Base-by-base conservation (phyloP, 1,140 invertebrate species). In the Lepidurus couesii region DNA sequence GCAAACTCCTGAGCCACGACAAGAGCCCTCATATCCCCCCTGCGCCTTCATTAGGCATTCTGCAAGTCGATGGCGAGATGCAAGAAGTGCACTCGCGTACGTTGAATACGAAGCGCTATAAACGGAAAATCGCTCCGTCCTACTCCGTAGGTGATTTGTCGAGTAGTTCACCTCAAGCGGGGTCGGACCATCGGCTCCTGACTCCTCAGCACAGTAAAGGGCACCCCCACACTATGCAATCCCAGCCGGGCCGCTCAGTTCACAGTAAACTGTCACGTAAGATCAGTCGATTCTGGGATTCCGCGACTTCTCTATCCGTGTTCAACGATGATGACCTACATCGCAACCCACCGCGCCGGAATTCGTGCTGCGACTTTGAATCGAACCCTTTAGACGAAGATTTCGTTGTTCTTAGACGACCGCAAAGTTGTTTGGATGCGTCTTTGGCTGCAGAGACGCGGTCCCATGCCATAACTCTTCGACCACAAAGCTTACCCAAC, bases 41-140 rank as follows among this genome's bases (percentile, higher is more conserved):
- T 21, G 53, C 53, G 53, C 53, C 53, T 21, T 65, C 53, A 65
- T 65, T 65, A 65, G 53, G 53, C 8, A 65, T 65, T 65, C 53
- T 65, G 53, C 16, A 65, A 65, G 53, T 65, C 53, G n/a, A 65
- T 21, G 53, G 53, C 53, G 53, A 65, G 53, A 65, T 65, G 53
- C 53, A 65, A 65, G 53, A 65, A 65, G 21, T 65, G 21, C 53
- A 65, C 21, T 65, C 53, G 53, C 53, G 53, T 21, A 65, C 53
- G 16, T 65, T 65, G 53, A 65, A 65, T 65, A 65, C 16, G 4
- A 65, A 65, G 21, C 53, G 53, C 53, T 65, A 65, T 65, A 65
- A 65, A 21, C 53, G 53, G 21, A 65, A 65, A 65, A 65, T 65
- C 21, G 53, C 13, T 21, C 53, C 53, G 6, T 65, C 53, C 8